phyloP scores from a whole-genome alignment of 2,797 vertebrate genomes.

The Limosa lapponica region DNA sequence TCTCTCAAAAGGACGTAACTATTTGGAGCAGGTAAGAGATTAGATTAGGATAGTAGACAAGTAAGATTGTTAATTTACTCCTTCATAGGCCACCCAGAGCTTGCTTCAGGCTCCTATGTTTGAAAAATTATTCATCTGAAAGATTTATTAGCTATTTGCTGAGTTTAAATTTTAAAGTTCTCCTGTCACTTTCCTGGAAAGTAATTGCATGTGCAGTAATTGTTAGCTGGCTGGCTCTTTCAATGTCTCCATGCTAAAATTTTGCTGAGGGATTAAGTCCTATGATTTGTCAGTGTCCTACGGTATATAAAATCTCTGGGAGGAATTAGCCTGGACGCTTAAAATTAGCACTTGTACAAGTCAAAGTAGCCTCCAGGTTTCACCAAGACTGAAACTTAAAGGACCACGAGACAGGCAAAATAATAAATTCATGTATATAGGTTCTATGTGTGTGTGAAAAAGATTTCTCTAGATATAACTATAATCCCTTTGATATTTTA shows the following conservation, averaged over 20 bases:
- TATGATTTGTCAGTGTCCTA: background rate
- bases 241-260: background rate
- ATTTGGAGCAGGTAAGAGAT: constrained; percentile 9
- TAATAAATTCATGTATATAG: background rate
- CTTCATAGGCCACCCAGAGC: background rate
- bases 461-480: background rate
- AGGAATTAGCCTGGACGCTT: background rate
- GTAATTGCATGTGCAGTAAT: background rate
- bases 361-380: background rate
- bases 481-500: background rate
- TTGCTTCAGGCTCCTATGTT: constrained; percentile 19
- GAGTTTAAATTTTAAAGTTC: constrained; percentile 32
- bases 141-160: constrained; percentile 45
- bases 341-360: background rate
- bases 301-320: background rate
- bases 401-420: background rate
- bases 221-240: background rate
- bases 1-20: background rate
- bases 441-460: background rate
- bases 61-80: background rate
- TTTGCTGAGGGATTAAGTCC: background rate
- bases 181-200: background rate
- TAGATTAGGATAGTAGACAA: background rate
- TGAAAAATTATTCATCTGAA: constrained; percentile 15
- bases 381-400: background rate